Percentiles rank a stretch among this genome's conserved stretches.
These are phyloP conservation scores for Eclectus roratus DNA, from an alignment of 2,113 vertebrate genomes.

Conservation along the genomic window DNA sequence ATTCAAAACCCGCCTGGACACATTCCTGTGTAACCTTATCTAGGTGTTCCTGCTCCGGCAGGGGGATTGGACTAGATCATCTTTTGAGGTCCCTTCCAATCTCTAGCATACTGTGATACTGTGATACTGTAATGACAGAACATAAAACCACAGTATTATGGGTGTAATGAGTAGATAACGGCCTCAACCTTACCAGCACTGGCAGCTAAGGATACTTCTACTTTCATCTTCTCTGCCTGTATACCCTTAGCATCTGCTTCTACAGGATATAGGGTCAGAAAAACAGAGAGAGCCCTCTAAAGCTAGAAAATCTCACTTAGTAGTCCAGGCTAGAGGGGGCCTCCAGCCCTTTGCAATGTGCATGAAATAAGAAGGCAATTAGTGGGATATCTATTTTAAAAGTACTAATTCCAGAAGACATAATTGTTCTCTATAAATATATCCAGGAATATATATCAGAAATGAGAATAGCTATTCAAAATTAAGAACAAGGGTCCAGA, in stretches of 20 bases:
- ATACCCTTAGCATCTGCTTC: background rate
- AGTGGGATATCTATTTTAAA: slow-evolving; percentile 12
- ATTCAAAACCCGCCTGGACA: too few species aligned
- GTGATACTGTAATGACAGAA: background rate
- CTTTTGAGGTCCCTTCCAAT: too few species aligned
- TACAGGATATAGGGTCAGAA: background rate
- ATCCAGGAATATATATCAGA: background rate
- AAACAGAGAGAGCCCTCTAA: background rate
- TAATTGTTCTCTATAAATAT: slow-evolving; percentile 27
- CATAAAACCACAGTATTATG: background rate
- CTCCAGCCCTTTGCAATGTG: background rate
- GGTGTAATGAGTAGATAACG: background rate
- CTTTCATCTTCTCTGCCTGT: background rate
- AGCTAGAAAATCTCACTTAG: background rate
- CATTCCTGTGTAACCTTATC: too few species aligned
- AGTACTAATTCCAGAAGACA: background rate
- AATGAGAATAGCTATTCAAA: slow-evolving; percentile 8
- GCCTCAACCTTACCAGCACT: background rate
- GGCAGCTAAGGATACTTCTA: background rate
- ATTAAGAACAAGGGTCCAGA: background rate
- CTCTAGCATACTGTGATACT: too few species aligned
- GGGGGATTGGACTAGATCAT: too few species aligned
- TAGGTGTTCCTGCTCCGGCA: too few species aligned
- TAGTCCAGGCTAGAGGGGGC: background rate
- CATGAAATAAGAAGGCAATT: background rate